Evolutionary conservation across 1,140 invertebrate genomes (phyloP).

Genomic region (Hestina assimilis): DNA sequence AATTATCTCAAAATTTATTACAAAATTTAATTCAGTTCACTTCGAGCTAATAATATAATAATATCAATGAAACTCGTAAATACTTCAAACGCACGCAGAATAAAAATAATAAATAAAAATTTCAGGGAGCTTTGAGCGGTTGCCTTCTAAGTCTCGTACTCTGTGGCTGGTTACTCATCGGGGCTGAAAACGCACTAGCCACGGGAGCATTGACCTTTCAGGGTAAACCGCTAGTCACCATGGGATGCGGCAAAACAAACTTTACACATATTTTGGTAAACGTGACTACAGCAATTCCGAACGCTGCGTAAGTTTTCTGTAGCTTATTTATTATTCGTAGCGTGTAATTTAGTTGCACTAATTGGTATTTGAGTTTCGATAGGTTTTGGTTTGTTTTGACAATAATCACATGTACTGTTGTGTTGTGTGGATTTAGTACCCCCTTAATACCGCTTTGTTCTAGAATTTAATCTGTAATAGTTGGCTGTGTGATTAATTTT

Average conservation of each 20-base stretch:
- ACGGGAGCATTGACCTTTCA: conserved; percentile 70
- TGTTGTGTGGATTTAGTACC: too few species aligned
- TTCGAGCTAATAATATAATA: too few species aligned
- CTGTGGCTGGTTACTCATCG: conserved; percentile 68
- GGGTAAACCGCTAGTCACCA: conserved; percentile 56
- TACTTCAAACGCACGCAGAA: not conserved
- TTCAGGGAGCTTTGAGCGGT: conserved; percentile 63
- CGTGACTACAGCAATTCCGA: conserved; percentile 39
- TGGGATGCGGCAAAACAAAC: conserved; percentile 63
- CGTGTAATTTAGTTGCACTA: not conserved
- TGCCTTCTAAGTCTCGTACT: conserved; percentile 62
- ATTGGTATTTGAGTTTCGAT: conserved; percentile 1
- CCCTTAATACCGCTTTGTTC: too few species aligned
- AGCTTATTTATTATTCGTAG: not conserved
- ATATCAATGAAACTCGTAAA: not conserved
- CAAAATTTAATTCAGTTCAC: too few species aligned
- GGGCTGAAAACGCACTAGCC: conserved; percentile 66
- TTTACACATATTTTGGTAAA: conserved; percentile 52
- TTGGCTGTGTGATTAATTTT: too few species aligned
- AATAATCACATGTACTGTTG: not conserved
- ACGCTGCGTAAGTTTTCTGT: conserved; percentile 46
- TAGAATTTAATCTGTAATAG: too few species aligned
- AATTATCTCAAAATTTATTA: too few species aligned
- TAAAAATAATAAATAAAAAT: not conserved
- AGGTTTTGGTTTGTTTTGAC: not conserved